Percentiles rank a stretch among this genome's conserved stretches.
These are phyloP conservation scores for Euphonia xanthogaster DNA, from an alignment of 2,797 vertebrate genomes.

Conservation along the genomic window DNA sequence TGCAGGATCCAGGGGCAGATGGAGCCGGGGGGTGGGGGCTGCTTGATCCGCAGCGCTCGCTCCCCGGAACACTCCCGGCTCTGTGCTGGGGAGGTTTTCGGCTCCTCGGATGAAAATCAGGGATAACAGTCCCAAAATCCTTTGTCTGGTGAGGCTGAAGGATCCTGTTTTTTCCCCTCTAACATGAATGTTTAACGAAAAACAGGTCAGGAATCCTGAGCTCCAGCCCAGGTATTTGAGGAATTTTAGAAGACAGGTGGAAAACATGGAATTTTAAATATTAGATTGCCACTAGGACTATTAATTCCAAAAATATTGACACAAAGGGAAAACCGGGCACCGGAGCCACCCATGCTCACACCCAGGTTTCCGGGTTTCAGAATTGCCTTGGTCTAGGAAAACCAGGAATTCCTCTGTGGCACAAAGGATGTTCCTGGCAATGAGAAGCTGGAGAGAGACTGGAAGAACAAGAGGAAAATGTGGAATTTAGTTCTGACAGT, in stretches of 20 bases:
- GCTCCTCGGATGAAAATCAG: fast-evolving
- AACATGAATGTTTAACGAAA: fast-evolving
- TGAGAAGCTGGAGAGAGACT: not conserved
- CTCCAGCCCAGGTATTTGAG: not conserved
- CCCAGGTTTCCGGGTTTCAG: not conserved
- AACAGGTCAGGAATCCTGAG: not conserved
- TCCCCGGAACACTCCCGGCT: fast-evolving
- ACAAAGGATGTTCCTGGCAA: not conserved
- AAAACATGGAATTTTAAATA: not conserved
- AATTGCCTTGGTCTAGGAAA: not conserved
- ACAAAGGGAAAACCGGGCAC: not conserved
- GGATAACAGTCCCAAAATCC: fast-evolving
- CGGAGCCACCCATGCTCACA: not conserved
- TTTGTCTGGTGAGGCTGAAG: too few species aligned
- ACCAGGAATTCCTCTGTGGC: not conserved
- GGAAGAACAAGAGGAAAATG: not conserved
- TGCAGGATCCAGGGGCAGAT: not conserved
- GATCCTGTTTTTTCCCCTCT: not conserved
- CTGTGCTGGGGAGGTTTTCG: fast-evolving
- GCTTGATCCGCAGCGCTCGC: fast-evolving
- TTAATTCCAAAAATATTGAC: not conserved
- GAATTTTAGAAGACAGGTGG: not conserved
- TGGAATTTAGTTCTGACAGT: not conserved
- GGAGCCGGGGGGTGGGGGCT: not conserved
- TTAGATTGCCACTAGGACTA: not conserved